These are phyloP conservation scores for Ephydatia muelleri DNA, from an alignment of 37 sponge, comb jelly and placozoan species.

Conservation along the genomic window DNA sequence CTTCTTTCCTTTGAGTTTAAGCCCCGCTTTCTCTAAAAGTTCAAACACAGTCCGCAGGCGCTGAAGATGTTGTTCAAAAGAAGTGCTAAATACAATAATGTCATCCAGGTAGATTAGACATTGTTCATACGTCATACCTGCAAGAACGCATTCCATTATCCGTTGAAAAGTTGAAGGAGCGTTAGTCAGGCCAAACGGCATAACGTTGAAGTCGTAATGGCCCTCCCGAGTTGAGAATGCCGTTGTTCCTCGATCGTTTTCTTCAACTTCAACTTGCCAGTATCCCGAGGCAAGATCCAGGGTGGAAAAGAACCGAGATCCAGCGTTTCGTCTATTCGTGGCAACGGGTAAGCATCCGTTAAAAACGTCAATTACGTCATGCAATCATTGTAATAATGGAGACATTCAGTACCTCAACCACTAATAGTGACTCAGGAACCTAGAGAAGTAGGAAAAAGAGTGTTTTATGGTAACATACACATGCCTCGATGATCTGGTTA, in stretches of 20 bases:
- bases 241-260: constrained; percentile 19
- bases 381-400: too few species aligned
- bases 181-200: constrained; percentile 35
- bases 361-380: too few species aligned
- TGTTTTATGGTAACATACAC: too few species aligned
- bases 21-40: constrained; percentile 3
- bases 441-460: too few species aligned
- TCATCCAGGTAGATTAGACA: constrained; percentile 39
- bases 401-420: constrained; percentile 15
- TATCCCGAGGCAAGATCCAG: constrained; percentile 43
- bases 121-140: constrained; percentile 5
- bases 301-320: constrained; percentile 20
- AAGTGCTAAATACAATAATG: constrained; percentile 15
- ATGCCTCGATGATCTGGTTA: too few species aligned
- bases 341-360: constrained; percentile 27
- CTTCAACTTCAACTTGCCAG: constrained; percentile 35
- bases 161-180: constrained; percentile 47
- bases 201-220: constrained; percentile 34
- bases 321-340: constrained; percentile 31
- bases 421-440: constrained; percentile 87
- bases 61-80: constrained; percentile 23
- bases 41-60: constrained; percentile 11
- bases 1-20: constrained; percentile 25
- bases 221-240: constrained; percentile 25
- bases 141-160: constrained; percentile 23